phyloP scores from a whole-genome alignment of 2,113 vertebrate species.

The Cyanoderma ruficeps region DNA sequence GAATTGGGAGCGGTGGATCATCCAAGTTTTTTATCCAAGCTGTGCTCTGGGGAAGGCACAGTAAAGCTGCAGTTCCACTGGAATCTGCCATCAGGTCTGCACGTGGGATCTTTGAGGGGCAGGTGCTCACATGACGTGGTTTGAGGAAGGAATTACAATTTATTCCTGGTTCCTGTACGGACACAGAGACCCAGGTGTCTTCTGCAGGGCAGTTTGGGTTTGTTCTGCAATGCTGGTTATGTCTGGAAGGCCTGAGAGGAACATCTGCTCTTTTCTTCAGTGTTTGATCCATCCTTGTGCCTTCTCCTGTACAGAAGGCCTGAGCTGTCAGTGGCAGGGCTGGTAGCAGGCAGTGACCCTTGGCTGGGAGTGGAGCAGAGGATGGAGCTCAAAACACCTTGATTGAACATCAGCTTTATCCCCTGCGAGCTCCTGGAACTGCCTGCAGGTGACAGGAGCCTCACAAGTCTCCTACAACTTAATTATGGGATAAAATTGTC shows the following conservation, averaged over 20 bases:
- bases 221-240: background rate
- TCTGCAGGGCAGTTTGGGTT: background rate
- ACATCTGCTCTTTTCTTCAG: background rate
- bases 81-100: background rate
- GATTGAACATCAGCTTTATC: background rate
- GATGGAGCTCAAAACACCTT: background rate
- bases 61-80: background rate
- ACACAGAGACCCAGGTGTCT: background rate
- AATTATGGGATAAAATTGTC: background rate
- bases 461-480: fast-evolving
- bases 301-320: fast-evolving
- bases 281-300: background rate
- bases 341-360: background rate
- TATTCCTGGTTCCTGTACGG: background rate
- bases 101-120: fast-evolving
- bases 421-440: fast-evolving
- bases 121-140: fast-evolving
- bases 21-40: background rate
- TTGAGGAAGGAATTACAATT: background rate
- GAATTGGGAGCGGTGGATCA: background rate
- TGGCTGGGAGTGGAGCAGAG: background rate
- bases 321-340: background rate
- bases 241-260: background rate
- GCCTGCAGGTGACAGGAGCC: background rate
- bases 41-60: background rate